Evolutionary conservation across 2,888 invertebrate genomes (phyloP).

Genomic region (Lycaena phlaeas): DNA sequence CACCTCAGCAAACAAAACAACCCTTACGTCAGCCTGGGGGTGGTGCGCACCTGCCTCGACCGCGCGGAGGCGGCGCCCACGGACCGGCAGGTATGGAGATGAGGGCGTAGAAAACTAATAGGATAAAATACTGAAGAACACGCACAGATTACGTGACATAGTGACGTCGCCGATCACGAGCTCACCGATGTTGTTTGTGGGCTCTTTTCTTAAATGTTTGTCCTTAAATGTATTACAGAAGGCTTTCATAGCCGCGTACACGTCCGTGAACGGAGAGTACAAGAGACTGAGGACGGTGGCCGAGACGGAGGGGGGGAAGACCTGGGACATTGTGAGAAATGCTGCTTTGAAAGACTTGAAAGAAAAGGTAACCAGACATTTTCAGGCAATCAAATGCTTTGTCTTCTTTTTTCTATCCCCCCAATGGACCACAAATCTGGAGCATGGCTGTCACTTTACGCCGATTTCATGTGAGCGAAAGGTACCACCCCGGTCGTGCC

Average conservation of each 20-base stretch:
- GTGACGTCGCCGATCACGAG: too few relatives aligned
- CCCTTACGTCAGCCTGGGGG: conserved; percentile 75
- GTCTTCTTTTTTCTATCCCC: too few relatives aligned
- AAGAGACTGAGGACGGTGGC: conserved; percentile 80
- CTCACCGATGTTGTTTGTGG: too few relatives aligned
- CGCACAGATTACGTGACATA: too few relatives aligned
- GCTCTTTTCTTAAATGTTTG: not conserved
- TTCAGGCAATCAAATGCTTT: too few relatives aligned
- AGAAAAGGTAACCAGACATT: conserved; percentile 35
- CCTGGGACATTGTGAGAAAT: conserved; percentile 86
- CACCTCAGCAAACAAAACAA: conserved; percentile 79
- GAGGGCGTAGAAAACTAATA: too few relatives aligned
- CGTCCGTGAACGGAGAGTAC: conserved; percentile 77
- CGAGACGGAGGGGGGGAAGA: conserved; percentile 64
- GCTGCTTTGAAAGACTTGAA: conserved; percentile 71
- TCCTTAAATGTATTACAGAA: conserved; percentile 32
- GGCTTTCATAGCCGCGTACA: conserved; percentile 77
- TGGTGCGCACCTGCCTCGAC: conserved; percentile 69
- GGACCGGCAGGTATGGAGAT: conserved; percentile 52
- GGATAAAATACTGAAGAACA: too few relatives aligned
- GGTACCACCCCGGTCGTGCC: too few relatives aligned
- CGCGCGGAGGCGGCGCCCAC: conserved; percentile 66
- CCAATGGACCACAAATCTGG: too few relatives aligned
- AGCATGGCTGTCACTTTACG: too few relatives aligned
- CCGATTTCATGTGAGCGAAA: too few relatives aligned